Evolutionary conservation across 2,113 vertebrate species (phyloP), one percentile per base, ranked within the genome.

Genomic region (Pungitius pungitius): DNA sequence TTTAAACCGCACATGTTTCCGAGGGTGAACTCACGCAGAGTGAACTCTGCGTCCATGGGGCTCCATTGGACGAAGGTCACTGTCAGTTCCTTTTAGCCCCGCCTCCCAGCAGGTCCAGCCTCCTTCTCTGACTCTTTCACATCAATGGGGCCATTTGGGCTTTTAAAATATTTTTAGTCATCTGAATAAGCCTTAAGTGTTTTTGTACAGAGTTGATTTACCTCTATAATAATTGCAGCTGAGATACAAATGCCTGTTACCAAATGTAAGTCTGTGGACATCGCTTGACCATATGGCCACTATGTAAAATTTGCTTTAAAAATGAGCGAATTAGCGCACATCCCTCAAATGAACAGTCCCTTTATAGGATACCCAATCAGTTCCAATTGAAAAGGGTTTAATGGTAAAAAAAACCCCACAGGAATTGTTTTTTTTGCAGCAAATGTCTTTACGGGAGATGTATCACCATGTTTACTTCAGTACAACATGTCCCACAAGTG

Each of bases 401-500:
- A 37, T 37, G 11, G 3, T 37, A 15, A 37, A 26, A 54, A 26
- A 47, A 47, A 47, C n/a, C n/a, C n/a, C n/a, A n/a, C n/a, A n/a
- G n/a, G n/a, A n/a, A n/a, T 35, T 35, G 40, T 68, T 81, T 40
- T 13, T 42, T 15, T 1, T 12, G 24, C 20, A 60, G 40, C 10
- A 0, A 22, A 14, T 18, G 8, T 75, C 58, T 74, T 27, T 47
- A 33, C 13, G 15, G 55, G 2, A 49, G 51, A 42, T 39, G 17
- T 2, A 49, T 70, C 75, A 40, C 42, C 27, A 47, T 67, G 67
- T 81, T 75, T 47, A 59, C 33, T 69, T 71, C 14, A 70, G 81
- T 63, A 90, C 87, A 81, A 3, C 66, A 27, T 87, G 78, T 88
- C 81, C 87, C 76, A 77, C 40, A 52, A 80, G 61, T 63, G 72